Evolutionary conservation across 2,888 invertebrate species (phyloP), one percentile per base, ranked within the genome.

Genomic region (Caenorhabditis zanzibari): DNA sequence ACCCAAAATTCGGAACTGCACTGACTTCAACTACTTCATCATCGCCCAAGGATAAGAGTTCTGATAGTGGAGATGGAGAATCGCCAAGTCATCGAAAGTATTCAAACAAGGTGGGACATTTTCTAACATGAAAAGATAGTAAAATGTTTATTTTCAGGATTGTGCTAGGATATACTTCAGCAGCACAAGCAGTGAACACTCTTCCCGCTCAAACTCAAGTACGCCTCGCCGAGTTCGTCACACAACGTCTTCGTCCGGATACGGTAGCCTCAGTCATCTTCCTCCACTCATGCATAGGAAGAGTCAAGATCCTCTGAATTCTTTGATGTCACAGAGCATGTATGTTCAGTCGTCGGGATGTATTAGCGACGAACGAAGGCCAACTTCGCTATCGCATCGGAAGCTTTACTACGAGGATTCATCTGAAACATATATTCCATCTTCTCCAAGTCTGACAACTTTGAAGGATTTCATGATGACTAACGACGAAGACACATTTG

Each of bases 281-380:
- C 87, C 87, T 22, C 87, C 87, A n/a, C 38, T 76, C 1, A 49
- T 63, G 24, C 64, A 75, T 19, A 38, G 81, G 7, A 83, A 83
- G 56, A 54, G 35, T 38, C 52, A 32, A 4, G 79, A 81, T 35
- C 72, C 81, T 6, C 22, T 75, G 38, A 84, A 73, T 38, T 71
- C 76, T 0, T n/a, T 79, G n/a, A 86, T 86, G 86, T 80, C 86
- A 28, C 85, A 85, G 22, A 86, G 86, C 74, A 86, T 86, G 86
- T 86, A 85, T 54, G 84, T 76, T 16, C 69, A 71, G 22, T 41
- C 79, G 1, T 59, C 75, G 4, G 66, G 66, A 63, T 19, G 12
- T n/a, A 35, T 72, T 12, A 26, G 7, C 14, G 66, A 72, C 14
- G 47, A 72, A 59, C 28, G 49, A 24, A 75, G 24, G 14, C 47